Evolutionary conservation across 2,888 invertebrate genomes (phyloP), one percentile per base, ranked within the genome.

Genomic region (Leptopterna dolabrata): DNA sequence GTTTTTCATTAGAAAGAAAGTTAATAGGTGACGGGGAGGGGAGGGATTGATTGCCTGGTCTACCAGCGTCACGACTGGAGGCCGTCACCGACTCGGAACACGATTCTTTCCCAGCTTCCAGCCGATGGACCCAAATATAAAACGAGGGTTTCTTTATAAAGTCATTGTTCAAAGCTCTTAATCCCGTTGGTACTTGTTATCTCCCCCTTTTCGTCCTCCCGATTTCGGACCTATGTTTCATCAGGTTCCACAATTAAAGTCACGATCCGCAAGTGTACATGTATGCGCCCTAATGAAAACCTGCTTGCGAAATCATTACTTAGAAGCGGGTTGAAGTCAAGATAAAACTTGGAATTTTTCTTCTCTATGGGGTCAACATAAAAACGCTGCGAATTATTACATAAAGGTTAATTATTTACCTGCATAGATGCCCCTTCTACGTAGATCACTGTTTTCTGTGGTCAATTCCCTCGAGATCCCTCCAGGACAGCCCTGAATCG

Each of bases 1-100:
- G 73, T 73, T 73, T 73, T 73, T 36, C 73, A 73, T 73, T 36
- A 36, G 36, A 73, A 36, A 11, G 3, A 19, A 55, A 4, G 55
- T 6, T 11, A 55, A 4, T 2, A 55, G 55, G 2, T 3, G 19
- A 41, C 4, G 73, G 36, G n/a, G 36, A 30, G 73, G 73, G 36
- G 36, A 27, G 30, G 73, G 73, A 73, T 73, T 73, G 73, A 73
- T 73, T 73, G 73, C 73, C 73, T 30, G 73, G 73, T 36, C 11
- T 14, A 41, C 73, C 73, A 2, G 36, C 73, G 73, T 73, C 73
- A 73, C 73, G 73, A 73, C 41, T n/a, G 36, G 73, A 73, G 73
- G 73, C 30, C 36, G 41, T 73, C 73, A 73, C 73, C 73, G n/a
- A 41, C 36, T 41, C 73, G 19, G n/a, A 73, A 73, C 73, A 73